Evolutionary conservation across 92 coral and sea anemone species (phyloP), one percentile per base, ranked within the genome.

Genomic region (Epizoanthus stellaris): DNA sequence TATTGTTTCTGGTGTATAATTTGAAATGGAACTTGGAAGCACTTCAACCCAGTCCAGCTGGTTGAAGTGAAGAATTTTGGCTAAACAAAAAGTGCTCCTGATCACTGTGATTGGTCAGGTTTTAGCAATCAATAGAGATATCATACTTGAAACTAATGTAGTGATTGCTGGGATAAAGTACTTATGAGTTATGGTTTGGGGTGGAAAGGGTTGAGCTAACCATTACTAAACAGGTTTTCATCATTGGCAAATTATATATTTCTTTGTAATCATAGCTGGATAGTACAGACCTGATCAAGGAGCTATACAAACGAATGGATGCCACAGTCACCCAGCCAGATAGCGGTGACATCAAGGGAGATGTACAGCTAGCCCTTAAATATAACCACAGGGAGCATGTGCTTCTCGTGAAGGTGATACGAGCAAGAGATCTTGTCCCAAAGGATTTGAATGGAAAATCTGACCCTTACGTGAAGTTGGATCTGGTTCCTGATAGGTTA

Each of bases 261-360:
- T 81, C 15, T 23, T 11, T 3, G 3, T 76, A 58, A 63, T 64
- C 39, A 19, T 53, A 94, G 98, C 92, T 95, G 71, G 95, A 93
- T 77, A 91, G 98, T n/a, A 95, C 98, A 62, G 98, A 95, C 77
- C 85, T 94, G 4, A 91, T 95, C 43, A 95, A 95, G 82, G 98
- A 96, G 82, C 83, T 96, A 61, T 96, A 94, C 86, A 95, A 94
- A 67, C 98, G 98, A n/a, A 90, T 96, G 96, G 95, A 96, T 63
- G 95, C 98, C 14, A 88, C 92, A 13, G 95, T 96, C 60, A 92
- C 98, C 34, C 95, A 94, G 82, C 96, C 98, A 17, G 93, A 92
- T 81, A 89, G 93, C 73, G 96, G 98, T 12, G 98, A 96, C 38
- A 91, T 96, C 84, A 94, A 90, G 36, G 98, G 98, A 39, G 98